Conservation (phyloP, 2,888 invertebrate genomes). For the Polymixis flavicincta region DNA sequence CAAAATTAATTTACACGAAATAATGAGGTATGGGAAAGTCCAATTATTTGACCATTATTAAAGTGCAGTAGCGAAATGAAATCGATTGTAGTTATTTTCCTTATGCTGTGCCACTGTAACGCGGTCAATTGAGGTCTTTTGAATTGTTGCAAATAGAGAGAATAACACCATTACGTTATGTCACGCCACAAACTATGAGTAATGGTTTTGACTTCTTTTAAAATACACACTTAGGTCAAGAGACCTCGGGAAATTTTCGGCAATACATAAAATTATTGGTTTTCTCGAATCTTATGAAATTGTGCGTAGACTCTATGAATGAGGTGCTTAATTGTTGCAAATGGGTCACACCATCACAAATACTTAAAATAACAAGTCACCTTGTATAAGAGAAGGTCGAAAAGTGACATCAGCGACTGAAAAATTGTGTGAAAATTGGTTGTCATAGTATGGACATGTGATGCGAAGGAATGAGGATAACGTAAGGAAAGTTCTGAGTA, state of each 20-base stretch:
- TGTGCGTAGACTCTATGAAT: no score
- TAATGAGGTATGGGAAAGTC: slow-evolving; percentile 12
- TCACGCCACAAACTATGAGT: slow-evolving; percentile 2
- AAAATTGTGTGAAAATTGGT: no score
- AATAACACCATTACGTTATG: slow-evolving; percentile 23
- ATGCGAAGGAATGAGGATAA: not conserved
- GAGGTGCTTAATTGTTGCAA: no score
- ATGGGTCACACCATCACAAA: no score
- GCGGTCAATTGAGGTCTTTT: slow-evolving; percentile 16
- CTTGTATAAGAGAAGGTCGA: not conserved
- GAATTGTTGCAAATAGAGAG: slow-evolving; percentile 1
- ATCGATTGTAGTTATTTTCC: slow-evolving; percentile 14
- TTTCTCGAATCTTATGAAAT: no score
- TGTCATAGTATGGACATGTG: not conserved
- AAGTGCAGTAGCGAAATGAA: slow-evolving; percentile 7
- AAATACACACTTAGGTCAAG: no score
- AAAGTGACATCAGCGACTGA: not conserved
- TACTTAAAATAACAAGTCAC: no score
- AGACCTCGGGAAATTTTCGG: no score
- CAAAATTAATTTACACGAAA: slow-evolving; percentile 8
- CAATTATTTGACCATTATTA: slow-evolving; percentile 30
- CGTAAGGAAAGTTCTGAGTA: not conserved
- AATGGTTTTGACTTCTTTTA: no score
- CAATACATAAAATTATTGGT: no score
- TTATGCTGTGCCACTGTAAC: slow-evolving; percentile 14